Evolutionary conservation across 2,888 invertebrate species (phyloP).

Genomic region (Cataglyphis livida): DNA sequence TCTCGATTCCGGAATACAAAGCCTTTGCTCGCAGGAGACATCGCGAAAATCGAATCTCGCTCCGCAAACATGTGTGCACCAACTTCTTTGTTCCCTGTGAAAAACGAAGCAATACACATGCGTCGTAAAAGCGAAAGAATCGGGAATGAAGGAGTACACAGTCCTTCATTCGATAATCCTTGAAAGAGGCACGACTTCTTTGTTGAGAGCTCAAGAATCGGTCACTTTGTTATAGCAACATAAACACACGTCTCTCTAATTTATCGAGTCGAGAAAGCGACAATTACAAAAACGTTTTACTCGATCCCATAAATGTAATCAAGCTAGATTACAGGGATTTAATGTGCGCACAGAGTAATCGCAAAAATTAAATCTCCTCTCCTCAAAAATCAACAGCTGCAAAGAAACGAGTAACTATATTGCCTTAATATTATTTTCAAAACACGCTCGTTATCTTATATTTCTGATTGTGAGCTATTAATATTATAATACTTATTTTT

Average conservation of each 20-base stretch:
- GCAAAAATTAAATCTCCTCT: background rate
- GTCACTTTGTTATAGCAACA: conserved; percentile 5
- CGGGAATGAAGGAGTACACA: conserved; percentile 14
- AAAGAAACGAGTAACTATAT: background rate
- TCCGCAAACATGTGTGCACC: background rate
- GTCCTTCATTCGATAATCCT: conserved; percentile 50
- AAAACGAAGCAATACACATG: conserved; percentile 5
- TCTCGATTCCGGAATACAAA: conserved; percentile 9
- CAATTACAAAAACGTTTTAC: background rate
- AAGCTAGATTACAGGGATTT: background rate
- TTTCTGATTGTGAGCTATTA: background rate
- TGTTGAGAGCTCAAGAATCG: conserved; percentile 23
- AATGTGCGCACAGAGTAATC: background rate
- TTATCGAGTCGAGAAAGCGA: background rate
- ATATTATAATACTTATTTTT: background rate
- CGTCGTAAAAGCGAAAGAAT: background rate
- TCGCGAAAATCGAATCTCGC: conserved; percentile 56
- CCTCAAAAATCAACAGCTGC: background rate
- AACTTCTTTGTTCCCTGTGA: conserved; percentile 53
- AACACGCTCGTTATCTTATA: background rate
- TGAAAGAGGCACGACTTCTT: conserved; percentile 20
- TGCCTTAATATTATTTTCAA: background rate
- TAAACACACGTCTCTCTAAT: conserved; percentile 1
- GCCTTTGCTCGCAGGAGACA: background rate
- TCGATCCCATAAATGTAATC: background rate